Base-by-base conservation (phyloP, 1,140 invertebrate genomes). In the Drosophila bifasciata region DNA sequence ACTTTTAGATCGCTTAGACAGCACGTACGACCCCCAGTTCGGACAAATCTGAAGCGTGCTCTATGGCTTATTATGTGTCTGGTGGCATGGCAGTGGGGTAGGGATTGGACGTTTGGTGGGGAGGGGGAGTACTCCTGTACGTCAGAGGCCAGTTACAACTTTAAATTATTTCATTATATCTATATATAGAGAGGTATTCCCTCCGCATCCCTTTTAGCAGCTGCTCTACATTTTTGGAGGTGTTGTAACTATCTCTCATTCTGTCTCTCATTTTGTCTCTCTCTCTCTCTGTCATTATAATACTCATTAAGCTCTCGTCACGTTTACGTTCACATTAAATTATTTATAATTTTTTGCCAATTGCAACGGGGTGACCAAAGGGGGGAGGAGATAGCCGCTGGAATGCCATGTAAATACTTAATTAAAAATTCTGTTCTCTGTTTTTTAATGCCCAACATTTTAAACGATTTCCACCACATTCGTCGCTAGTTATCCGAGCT, bases 301-400 rank as follows among this genome's bases (percentile, higher is more conserved):
- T 57, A 52, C 40, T 25, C 63, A 62, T 61, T 76, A 55, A 25
- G 44, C 28, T 60, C 73, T 63, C 45, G 80, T 64, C 79, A 84
- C 79, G 79, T 84, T 63, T 80, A 84, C 79, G 79, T 83, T 61
- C 63, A 21, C 46, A 56, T 43, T 40, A 60, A 85, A 79, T 85
- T 85, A 76, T 76, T 84, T 76, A 68, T 53, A 67, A 63, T 71
- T 79, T 45, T 67, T n/a, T n/a, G n/a, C n/a, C 40, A 41, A 59
- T 56, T 50, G 53, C 17, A 16, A 44, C 13, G 15, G 5, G 41
- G 39, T 8, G 7, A n/a, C n/a, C n/a, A n/a, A n/a, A n/a, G n/a
- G n/a, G n/a, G 16, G 4, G n/a, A 9, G 32, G 45, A 19, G 44
- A 19, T n/a, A n/a, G n/a, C n/a, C n/a, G n/a, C 7, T 41, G 44